phyloP scores from a whole-genome alignment of 2,113 vertebrate species.

The Leucoraja erinaceus region DNA sequence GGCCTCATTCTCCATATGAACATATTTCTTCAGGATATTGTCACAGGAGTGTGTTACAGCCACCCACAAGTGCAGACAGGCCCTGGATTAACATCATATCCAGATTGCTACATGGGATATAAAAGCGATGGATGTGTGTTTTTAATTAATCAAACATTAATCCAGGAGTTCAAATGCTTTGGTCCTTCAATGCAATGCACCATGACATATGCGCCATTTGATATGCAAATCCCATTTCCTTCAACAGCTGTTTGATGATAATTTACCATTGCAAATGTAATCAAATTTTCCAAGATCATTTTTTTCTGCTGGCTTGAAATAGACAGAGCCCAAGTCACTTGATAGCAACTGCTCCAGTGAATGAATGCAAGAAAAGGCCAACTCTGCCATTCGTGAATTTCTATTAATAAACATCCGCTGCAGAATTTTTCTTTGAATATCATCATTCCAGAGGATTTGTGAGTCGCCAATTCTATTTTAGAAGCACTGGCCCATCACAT shows the following conservation, averaged over 20 bases:
- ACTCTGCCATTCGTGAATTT: not conserved
- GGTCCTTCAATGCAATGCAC: not conserved
- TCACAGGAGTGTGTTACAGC: not conserved
- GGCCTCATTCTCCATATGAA: too few species aligned
- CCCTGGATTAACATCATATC: not conserved
- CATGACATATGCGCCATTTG: too few species aligned
- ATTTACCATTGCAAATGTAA: not conserved
- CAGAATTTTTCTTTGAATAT: not conserved
- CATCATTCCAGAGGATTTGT: not conserved
- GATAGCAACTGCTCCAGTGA: not conserved
- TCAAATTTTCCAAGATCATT: constrained; percentile 2
- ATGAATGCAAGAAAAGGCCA: not conserved
- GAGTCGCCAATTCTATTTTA: not conserved
- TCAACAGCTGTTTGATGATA: not conserved
- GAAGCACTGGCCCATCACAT: not conserved
- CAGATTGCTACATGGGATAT: not conserved
- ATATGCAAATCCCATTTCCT: not conserved
- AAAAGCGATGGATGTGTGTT: not conserved
- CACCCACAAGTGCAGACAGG: not conserved
- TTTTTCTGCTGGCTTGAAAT: not conserved
- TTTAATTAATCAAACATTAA: constrained; percentile 6
- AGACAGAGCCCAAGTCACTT: not conserved
- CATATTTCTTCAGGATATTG: not conserved
- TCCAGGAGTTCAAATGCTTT: not conserved
- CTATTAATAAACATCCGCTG: not conserved